Conservation (phyloP, 2,113 vertebrate genomes). For the Chaetops frenatus region DNA sequence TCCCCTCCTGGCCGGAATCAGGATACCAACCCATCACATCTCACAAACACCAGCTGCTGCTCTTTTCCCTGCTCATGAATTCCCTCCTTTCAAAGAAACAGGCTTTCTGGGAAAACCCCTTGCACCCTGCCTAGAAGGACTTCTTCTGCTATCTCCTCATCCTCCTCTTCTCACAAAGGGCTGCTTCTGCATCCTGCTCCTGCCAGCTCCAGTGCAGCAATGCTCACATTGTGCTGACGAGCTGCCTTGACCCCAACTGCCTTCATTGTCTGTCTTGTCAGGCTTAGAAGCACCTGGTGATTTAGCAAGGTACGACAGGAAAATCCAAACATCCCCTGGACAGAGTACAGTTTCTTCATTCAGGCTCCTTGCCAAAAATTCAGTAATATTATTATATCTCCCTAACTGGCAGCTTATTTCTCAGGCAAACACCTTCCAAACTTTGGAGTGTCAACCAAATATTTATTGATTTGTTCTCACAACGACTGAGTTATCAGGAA, state of each 20-base stretch:
- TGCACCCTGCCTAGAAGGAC: background rate
- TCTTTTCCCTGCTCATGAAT: rapidly evolving
- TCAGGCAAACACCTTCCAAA: background rate
- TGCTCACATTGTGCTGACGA: background rate
- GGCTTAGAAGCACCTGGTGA: background rate
- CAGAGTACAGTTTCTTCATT: background rate
- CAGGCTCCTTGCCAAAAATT: background rate
- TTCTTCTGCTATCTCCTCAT: background rate
- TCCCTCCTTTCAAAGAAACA: background rate
- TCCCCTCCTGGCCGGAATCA: background rate
- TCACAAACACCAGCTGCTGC: background rate
- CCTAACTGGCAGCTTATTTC: background rate
- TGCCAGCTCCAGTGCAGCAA: background rate
- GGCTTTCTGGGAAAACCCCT: background rate
- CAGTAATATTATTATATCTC: background rate
- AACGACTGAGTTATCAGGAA: background rate
- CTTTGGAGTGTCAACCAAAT: background rate
- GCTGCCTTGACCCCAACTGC: background rate
- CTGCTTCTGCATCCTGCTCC: background rate
- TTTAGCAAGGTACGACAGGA: background rate
- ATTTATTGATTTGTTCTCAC: background rate
- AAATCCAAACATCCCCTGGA: background rate
- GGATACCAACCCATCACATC: rapidly evolving
- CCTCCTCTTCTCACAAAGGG: background rate
- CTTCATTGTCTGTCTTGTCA: background rate